phyloP scores from a whole-genome alignment of 2,797 vertebrate species.

The Pangasius macronema region DNA sequence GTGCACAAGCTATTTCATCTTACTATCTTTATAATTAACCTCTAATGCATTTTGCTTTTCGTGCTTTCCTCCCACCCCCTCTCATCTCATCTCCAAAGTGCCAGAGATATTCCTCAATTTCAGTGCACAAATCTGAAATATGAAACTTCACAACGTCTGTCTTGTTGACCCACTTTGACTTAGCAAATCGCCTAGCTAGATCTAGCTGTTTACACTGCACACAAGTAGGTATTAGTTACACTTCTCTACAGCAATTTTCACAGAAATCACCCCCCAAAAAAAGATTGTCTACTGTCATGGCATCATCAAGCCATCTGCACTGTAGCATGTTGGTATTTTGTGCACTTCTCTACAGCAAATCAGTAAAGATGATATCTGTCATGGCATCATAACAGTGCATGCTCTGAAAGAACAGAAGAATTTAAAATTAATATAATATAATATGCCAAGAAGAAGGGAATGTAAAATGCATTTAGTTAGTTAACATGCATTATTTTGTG shows the following conservation, averaged over 20 bases:
- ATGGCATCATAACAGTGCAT: neutral
- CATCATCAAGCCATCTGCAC: neutral
- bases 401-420: neutral
- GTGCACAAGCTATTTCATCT: neutral
- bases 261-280: too few species aligned
- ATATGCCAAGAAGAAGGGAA: neutral
- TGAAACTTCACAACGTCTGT: neutral
- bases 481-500: neutral
- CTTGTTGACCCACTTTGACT: neutral
- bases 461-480: too few species aligned
- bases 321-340: neutral
- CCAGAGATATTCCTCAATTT: neutral
- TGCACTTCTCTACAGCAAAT: neutral
- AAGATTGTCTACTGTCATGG: neutral
- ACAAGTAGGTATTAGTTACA: neutral
- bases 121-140: neutral
- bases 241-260: neutral
- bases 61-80: accelerated
- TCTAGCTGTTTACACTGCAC: neutral
- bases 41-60: neutral
- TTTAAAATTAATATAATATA: neutral
- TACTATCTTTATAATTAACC: neutral
- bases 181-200: neutral
- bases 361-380: neutral
- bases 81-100: neutral